Evolutionary conservation across 2,113 vertebrate species (phyloP).

Genomic region (Protobothrops mucrosquamatus): DNA sequence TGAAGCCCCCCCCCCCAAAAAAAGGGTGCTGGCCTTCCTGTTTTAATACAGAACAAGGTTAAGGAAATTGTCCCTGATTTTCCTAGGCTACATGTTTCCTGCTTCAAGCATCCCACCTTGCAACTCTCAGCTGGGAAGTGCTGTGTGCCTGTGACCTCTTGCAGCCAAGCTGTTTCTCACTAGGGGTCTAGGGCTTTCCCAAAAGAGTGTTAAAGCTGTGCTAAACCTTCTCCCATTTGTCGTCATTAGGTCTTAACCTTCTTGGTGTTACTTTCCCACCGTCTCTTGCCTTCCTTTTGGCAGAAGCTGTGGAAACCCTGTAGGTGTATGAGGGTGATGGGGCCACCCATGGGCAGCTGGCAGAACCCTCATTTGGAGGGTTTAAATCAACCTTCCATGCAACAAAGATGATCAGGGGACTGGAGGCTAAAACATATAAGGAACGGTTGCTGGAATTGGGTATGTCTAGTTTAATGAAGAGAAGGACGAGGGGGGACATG

Average conservation of each 20-base stretch:
- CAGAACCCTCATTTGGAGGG: neutral
- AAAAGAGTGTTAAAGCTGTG: neutral
- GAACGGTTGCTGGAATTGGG: no score
- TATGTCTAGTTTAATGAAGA: no score
- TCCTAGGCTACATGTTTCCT: neutral
- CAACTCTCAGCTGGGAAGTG: neutral
- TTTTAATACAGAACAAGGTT: neutral
- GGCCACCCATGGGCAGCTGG: neutral
- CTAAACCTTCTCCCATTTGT: neutral
- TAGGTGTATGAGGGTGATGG: neutral
- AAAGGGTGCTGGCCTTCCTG: neutral
- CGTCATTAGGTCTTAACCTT: neutral
- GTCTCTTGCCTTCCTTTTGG: neutral
- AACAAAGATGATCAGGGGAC: no score
- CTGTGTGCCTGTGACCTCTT: neutral
- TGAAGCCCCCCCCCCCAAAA: neutral
- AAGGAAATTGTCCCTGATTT: neutral
- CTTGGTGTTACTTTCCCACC: neutral
- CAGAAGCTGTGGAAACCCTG: neutral
- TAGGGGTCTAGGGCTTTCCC: neutral
- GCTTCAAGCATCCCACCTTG: neutral
- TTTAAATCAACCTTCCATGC: neutral
- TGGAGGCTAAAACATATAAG: no score
- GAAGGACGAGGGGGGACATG: no score
- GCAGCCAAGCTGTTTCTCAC: neutral